Base-by-base conservation (phyloP, 2,797 vertebrate genomes). In the Neosilurus mollespiculum region DNA sequence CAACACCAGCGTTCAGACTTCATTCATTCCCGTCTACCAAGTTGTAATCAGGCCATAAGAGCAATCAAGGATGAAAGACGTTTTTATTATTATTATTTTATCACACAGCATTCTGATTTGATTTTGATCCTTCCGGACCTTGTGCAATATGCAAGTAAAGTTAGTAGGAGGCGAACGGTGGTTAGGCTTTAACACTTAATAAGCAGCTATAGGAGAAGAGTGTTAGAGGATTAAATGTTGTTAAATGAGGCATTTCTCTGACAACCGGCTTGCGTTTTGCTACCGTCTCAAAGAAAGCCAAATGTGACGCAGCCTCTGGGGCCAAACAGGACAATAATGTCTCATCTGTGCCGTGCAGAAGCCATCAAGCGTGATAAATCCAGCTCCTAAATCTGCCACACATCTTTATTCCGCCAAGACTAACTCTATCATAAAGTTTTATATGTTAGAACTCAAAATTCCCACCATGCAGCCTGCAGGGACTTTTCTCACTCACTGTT, bases 391-490 rank as follows among this genome's bases (percentile, higher is more conserved):
- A 82, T 78, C 84, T 85, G 67, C 62, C 73, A 81, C 62, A 62
- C 76, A 37, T 85, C 84, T 78, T 76, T 53, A 88, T 71, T 71
- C 78, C 30, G 37, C 85, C 81, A 73, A 80, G 49, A 83, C 62
- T 79, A 82, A 84, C 81, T 76, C 64, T 26, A 56, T 79, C 87
- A 72, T 82, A 84, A 88, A 86, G 59, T 81, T 78, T 86, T 86
- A 84, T 78, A 83, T 58, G 53, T 53, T 18, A 76, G 53, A 30
- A 83, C 78, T 43, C 24, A 56, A 75, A 86, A 78, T 69, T 81
- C 26, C 20, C 80, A 80, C 80, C 43, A 77, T 56, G 56, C 59
- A 37, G 56, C 82, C 80, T 37, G 37, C 22, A 51, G 77, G 37
- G 72, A 66, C 49, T 56, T 51, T 12, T 62, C 59, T 26, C 78